Evolutionary conservation across 2,113 vertebrate species (phyloP).

Genomic region (Anoura caudifer): DNA sequence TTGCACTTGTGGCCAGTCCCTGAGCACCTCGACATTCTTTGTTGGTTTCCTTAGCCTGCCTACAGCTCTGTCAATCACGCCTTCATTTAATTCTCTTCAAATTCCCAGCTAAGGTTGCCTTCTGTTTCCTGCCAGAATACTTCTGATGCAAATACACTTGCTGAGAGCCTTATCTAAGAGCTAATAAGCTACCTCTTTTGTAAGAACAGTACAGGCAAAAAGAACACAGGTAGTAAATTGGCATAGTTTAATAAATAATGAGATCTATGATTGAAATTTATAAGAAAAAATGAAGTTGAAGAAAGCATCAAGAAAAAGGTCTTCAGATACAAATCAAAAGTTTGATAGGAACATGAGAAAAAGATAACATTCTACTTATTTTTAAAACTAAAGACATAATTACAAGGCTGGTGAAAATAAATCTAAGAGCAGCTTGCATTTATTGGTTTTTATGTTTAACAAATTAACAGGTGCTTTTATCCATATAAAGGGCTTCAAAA

Average conservation of each 20-base stretch:
- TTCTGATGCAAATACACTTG: background rate
- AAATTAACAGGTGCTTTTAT: background rate
- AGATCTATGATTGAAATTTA: background rate
- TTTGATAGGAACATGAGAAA: background rate
- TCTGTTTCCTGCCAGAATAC: background rate
- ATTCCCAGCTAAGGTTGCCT: background rate
- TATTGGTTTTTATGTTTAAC: background rate
- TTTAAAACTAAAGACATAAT: background rate
- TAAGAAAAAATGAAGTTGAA: slow-evolving; percentile 30
- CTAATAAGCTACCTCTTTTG: background rate
- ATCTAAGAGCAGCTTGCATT: background rate
- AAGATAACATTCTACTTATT: background rate
- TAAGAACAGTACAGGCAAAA: background rate
- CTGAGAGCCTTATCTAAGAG: background rate
- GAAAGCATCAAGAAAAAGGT: background rate
- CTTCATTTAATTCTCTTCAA: background rate
- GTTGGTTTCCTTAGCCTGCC: background rate
- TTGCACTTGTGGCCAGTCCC: background rate
- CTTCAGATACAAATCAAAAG: background rate
- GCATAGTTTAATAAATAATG: background rate
- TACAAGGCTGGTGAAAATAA: background rate
- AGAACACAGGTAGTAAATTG: background rate
- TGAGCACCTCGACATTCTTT: background rate
- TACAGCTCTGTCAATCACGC: background rate
- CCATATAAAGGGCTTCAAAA: background rate